Base-by-base conservation (phyloP, 2,113 vertebrate genomes). In the Agapornis roseicollis region DNA sequence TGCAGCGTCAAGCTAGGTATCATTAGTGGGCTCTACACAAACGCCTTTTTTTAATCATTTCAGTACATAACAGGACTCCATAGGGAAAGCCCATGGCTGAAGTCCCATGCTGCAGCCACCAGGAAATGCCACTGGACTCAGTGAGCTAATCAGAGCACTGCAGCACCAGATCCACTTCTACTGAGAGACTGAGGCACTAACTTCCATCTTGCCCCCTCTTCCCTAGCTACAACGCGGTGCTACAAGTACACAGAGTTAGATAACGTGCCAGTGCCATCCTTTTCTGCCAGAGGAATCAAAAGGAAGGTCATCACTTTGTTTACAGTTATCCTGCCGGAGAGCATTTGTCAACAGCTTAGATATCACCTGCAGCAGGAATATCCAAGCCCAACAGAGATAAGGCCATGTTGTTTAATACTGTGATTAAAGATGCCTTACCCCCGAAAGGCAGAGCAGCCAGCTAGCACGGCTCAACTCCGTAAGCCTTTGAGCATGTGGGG, bases 291-390 rank as follows among this genome's bases (percentile, higher is more conserved):
- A 94, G 66, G 60, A 61, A 64, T 2, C 8, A 47, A 79, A 82
- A 80, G 76, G 79, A 85, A 91, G 81, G 94, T 88, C 95, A 80
- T 19, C 39, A 3, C 73, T 85, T 50, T 80, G 86, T 91, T 92
- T 85, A 92, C 80, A 88, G 46, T 68, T 64, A 78, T 74, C 46
- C 93, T 80, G 85, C 65, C 42, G 89, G 90, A 94, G 37, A 90
- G 80, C 84, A 65, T 66, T 95, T 91, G 90, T 91, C 94, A 93
- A 84, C 92, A 96, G 88, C 93, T 95, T 61, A 74, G 76, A 2
- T 70, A 93, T 65, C 88, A 96, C 95, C 96, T 91, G 86, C 88
- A 85, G 94, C 93, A 95, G 31, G 61, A 97, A 94, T 83, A 94
- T 27, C 94, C 94, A 77, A 95, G 84, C 64, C 96, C 92, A 66